A percentile compares a stretch with the other conserved stretches of the same genome.
These are phyloP conservation scores for Sebastolobus alascanus DNA, from an alignment of 2,797 vertebrate genomes.

Conservation along the genomic window DNA sequence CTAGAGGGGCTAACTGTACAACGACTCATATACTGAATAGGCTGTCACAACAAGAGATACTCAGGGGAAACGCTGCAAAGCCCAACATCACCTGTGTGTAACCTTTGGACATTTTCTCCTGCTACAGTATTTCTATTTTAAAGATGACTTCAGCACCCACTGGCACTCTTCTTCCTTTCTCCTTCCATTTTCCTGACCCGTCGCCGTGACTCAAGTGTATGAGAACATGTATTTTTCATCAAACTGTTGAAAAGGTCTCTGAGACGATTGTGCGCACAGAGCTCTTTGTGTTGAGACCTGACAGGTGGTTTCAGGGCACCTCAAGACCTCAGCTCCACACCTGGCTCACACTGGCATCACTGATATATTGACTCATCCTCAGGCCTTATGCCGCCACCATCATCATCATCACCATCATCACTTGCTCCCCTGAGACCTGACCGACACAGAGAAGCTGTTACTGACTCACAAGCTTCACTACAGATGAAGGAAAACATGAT, in stretches of 20 bases:
- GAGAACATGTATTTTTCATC: conserved; percentile 71
- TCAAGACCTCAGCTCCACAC: conserved; percentile 25
- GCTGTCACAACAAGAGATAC: conserved; percentile 11
- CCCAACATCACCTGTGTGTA: conserved; percentile 3
- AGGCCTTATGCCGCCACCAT: conserved; percentile 6
- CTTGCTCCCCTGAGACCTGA: conserved; percentile 23
- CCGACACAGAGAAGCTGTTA: conserved; percentile 22
- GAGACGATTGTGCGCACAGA: conserved; percentile 17
- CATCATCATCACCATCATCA: conserved; percentile 4
- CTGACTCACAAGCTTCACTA: conserved; percentile 15
- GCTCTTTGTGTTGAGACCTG: conserved; percentile 48
- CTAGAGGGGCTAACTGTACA: conserved; percentile 9
- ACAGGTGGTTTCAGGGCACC: conserved; percentile 45
- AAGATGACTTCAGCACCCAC: conserved; percentile 23
- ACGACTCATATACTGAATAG: neutral
- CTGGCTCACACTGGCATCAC: conserved; percentile 34
- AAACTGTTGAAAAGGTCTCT: conserved; percentile 60
- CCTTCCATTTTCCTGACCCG: conserved; percentile 45
- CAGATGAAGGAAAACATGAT: neutral
- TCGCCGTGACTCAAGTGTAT: conserved; percentile 48
- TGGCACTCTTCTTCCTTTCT: conserved; percentile 29
- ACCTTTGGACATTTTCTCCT: conserved; percentile 21
- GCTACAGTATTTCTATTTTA: conserved; percentile 20
- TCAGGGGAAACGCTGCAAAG: neutral
- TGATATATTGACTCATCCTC: conserved; percentile 14